These are phyloP conservation scores for Hirtodrosophila cameraria DNA, from an alignment of 2,888 invertebrate species.

Conservation along the genomic window DNA sequence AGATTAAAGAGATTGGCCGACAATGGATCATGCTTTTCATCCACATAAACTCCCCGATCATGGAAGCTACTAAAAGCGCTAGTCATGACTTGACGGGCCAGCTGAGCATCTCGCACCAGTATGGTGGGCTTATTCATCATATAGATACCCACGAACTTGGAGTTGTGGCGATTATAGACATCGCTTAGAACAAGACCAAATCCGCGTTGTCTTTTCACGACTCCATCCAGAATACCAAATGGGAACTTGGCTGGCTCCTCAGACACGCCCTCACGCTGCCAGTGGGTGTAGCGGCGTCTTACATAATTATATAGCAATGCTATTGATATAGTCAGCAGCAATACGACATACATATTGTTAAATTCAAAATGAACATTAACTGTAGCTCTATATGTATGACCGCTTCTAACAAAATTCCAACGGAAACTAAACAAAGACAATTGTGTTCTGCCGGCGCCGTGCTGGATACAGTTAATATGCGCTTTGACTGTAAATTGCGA, in stretches of 20 bases:
- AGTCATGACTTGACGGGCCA: conserved; percentile 87
- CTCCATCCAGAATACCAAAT: conserved; percentile 87
- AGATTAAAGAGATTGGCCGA: conserved; percentile 85
- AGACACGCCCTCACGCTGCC: conserved; percentile 86
- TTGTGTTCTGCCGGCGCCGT: not conserved
- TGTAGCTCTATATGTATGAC: not conserved
- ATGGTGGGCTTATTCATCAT: conserved; percentile 87
- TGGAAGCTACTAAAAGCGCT: conserved; percentile 88
- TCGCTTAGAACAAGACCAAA: conserved; percentile 87
- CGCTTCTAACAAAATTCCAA: not conserved
- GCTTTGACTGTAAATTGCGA: not conserved
- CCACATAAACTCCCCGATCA: conserved; percentile 87
- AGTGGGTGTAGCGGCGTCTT: conserved; percentile 82
- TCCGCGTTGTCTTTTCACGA: conserved; percentile 85
- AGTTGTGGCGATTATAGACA: conserved; percentile 84
- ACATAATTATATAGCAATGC: conserved; percentile 40
- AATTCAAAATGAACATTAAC: not conserved
- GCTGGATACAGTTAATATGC: not conserved
- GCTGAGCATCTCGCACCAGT: conserved; percentile 86
- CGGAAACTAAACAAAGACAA: conserved; percentile 18
- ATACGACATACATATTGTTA: conserved; percentile 53
- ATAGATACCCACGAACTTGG: conserved; percentile 86
- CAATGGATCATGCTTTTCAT: conserved; percentile 87
- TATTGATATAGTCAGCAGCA: conserved; percentile 35
- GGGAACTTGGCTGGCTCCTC: conserved; percentile 86